Conservation (phyloP, 2,113 vertebrate genomes). For the Pomatorhinus ruficollis region DNA sequence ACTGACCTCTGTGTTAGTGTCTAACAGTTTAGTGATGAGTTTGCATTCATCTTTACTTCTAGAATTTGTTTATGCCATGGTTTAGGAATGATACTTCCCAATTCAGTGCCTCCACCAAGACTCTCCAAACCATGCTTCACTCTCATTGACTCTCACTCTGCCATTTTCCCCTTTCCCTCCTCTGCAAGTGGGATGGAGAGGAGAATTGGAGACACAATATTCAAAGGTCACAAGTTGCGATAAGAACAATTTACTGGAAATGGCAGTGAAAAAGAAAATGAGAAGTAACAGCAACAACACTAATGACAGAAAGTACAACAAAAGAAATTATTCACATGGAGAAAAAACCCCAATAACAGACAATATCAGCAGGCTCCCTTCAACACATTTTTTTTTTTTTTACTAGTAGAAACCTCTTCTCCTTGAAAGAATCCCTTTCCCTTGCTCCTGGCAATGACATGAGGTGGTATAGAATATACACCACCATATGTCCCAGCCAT, state of each 20-base stretch:
- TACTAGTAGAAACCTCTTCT: not conserved
- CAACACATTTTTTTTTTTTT: accelerated
- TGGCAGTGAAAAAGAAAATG: not conserved
- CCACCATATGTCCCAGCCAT: too few relatives aligned
- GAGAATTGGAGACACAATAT: not conserved
- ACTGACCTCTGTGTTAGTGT: not conserved
- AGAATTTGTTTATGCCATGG: not conserved
- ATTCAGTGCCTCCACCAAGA: not conserved
- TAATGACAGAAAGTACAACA: not conserved
- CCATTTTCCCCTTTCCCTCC: not conserved
- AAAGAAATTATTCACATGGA: not conserved
- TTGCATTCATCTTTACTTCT: not conserved
- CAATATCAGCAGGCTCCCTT: not conserved
- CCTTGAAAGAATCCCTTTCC: not conserved
- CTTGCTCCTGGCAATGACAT: accelerated
- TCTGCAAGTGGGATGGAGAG: not conserved
- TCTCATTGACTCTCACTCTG: not conserved
- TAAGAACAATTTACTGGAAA: not conserved
- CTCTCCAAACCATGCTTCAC: not conserved
- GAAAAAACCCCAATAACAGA: accelerated
- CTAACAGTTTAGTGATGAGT: not conserved
- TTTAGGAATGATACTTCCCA: not conserved
- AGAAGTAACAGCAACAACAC: not conserved
- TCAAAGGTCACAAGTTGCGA: not conserved
- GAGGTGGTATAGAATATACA: not conserved